Base-by-base conservation (phyloP, 2,888 invertebrate genomes). In the Xestoiulus laeticollis region DNA sequence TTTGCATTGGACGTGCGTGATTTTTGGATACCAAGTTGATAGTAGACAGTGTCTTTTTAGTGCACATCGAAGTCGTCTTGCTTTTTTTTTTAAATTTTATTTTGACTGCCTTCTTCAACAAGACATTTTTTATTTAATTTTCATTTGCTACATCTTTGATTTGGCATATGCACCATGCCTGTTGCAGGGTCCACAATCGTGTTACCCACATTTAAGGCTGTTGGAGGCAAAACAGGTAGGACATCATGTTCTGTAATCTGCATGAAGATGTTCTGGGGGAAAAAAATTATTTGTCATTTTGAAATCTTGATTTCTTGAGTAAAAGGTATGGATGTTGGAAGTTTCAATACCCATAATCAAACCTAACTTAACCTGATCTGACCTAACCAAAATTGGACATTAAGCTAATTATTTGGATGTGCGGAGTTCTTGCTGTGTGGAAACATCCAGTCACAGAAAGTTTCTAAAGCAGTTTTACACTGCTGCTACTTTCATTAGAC, bases 201-300 rank as follows among this genome's bases (percentile, higher is more conserved):
- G 19, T 87, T 87, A 22, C 87, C 87, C 32, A 87, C 53, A 16
- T 87, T 87, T 38, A 87, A 87, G 38, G 87, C 87, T 68, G 53
- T 68, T 59, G 87, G 59, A 30, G 38, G 38, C 68, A 68, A 68
- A 19, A 14, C 53, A 87, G 87, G 87, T 87, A 87, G 48, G 85
- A 85, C 43, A 59, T 16, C 4, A 48, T 59, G 59, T 59, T 59
- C n/a, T 16, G 19, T 59, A 59, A n/a, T 59, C 8, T 59, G 59
- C 59, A 59, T 59, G 59, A n/a, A 59, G n/a, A 59, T 59, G 19
- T 59, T 59, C 22, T 16, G 48, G n/a, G n/a, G n/a, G n/a, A n/a
- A n/a, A 1, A 48, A 10, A 48, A 48, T 48, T 48, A 8, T 48
- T 48, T 5, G 38, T 38, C 38, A 38, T 38, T 6, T 38, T 38